These are phyloP conservation scores for Corydoras sp. DNA, from an alignment of 2,113 vertebrate species.

Conservation along the genomic window DNA sequence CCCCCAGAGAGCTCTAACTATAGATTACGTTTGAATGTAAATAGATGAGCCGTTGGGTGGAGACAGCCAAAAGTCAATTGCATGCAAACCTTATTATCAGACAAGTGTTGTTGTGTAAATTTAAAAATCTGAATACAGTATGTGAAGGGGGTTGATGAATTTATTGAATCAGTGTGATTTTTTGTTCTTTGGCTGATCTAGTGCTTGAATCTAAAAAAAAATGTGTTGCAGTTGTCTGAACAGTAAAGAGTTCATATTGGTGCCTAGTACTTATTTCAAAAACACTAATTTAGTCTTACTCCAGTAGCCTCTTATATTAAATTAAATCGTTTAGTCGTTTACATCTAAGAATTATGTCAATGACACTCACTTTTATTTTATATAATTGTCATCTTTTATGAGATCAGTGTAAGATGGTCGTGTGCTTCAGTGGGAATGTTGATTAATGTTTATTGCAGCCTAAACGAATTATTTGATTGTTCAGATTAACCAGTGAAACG, in stretches of 20 bases:
- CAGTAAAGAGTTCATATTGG: background rate
- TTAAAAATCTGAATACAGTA: conserved; percentile 31
- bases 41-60: conserved; percentile 26
- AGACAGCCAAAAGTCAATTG: conserved; percentile 21
- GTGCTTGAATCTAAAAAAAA: background rate
- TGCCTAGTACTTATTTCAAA: background rate
- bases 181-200: background rate
- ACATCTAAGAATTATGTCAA: too few species aligned
- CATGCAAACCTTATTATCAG: conserved; percentile 10
- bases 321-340: too few species aligned
- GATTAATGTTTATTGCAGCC: too few species aligned
- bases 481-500: too few species aligned
- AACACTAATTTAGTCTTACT: background rate
- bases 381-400: too few species aligned
- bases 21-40: conserved; percentile 33
- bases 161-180: background rate
- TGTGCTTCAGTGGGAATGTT: too few species aligned
- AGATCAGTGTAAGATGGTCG: too few species aligned
- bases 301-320: too few species aligned
- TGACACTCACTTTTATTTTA: too few species aligned
- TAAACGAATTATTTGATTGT: too few species aligned
- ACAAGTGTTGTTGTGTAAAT: conserved; percentile 37
- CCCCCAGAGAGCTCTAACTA: conserved; percentile 5
- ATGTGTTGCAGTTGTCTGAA: too few species aligned
- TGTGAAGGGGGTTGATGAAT: conserved; percentile 7